Evolutionary conservation across 2,888 invertebrate species (phyloP).

Genomic region (Tolmerus cingulatus): DNA sequence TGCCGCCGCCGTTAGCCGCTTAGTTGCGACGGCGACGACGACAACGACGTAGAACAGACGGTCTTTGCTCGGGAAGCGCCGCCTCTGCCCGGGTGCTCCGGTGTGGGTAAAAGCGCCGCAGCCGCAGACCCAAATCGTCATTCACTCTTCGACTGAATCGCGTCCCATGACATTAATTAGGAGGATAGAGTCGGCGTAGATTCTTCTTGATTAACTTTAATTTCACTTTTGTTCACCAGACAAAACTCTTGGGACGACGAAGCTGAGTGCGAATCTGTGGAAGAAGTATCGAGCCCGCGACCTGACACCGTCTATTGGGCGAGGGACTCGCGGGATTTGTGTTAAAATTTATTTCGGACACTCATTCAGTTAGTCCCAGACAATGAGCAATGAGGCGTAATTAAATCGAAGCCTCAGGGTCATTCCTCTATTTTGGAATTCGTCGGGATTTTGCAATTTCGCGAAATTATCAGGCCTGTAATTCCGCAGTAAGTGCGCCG

Average conservation of each 20-base stretch:
- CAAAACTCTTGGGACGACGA: neutral
- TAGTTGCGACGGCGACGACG: too few species aligned
- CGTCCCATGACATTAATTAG: constrained; percentile 11
- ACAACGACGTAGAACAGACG: neutral
- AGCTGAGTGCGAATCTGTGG: neutral
- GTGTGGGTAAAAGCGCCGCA: neutral
- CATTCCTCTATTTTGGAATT: neutral
- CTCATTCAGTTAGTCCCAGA: neutral
- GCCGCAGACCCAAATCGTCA: neutral
- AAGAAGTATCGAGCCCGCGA: neutral
- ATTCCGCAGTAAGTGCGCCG: neutral
- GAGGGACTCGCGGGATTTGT: neutral
- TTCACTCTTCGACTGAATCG: neutral
- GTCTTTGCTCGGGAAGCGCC: neutral
- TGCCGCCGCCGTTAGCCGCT: neutral
- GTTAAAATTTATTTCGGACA: neutral
- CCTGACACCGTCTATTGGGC: neutral
- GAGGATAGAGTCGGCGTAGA: neutral
- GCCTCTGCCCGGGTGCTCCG: too few species aligned
- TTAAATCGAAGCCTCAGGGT: neutral
- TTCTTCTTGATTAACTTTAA: neutral
- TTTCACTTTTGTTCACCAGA: neutral
- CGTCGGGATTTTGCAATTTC: neutral
- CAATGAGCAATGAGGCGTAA: neutral
- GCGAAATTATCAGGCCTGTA: neutral